Conservation (phyloP, 2,113 vertebrate genomes). For the Trochalopteron elliotii region DNA sequence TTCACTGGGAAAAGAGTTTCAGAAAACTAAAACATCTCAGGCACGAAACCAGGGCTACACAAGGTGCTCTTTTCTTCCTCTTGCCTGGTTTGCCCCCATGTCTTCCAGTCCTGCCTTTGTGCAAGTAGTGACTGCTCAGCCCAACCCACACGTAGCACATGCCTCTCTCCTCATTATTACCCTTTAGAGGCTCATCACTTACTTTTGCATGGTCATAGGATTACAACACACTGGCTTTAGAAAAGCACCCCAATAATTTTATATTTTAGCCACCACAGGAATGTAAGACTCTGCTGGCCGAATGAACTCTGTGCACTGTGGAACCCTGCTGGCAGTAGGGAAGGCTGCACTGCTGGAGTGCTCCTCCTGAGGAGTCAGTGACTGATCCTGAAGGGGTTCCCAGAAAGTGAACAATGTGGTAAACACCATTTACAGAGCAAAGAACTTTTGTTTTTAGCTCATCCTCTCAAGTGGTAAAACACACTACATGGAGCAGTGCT, state of each 20-base stretch:
- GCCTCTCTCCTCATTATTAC: too few species aligned
- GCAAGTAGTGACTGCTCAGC: not conserved
- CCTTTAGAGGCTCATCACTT: not conserved
- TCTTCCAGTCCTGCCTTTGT: not conserved
- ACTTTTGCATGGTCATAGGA: not conserved
- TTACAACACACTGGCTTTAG: not conserved
- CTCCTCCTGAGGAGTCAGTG: rapidly evolving
- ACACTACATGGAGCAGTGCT: not conserved
- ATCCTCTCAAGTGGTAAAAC: not conserved
- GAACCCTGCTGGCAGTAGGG: not conserved
- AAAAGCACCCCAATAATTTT: not conserved
- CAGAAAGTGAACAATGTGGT: not conserved
- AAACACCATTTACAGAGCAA: not conserved
- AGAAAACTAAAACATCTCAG: too few species aligned
- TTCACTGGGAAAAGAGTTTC: too few species aligned
- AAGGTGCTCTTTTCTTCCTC: not conserved
- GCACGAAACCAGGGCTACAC: too few species aligned
- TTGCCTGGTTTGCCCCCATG: not conserved
- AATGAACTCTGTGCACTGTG: not conserved
- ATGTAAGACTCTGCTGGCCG: not conserved
- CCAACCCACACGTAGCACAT: rapidly evolving
- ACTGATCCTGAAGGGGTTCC: not conserved
- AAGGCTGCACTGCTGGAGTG: not conserved
- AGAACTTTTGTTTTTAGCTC: not conserved
- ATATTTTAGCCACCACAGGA: not conserved